Evolutionary conservation across 2,797 vertebrate species (phyloP).

Genomic region (Schizothorax lantsangensis): DNA sequence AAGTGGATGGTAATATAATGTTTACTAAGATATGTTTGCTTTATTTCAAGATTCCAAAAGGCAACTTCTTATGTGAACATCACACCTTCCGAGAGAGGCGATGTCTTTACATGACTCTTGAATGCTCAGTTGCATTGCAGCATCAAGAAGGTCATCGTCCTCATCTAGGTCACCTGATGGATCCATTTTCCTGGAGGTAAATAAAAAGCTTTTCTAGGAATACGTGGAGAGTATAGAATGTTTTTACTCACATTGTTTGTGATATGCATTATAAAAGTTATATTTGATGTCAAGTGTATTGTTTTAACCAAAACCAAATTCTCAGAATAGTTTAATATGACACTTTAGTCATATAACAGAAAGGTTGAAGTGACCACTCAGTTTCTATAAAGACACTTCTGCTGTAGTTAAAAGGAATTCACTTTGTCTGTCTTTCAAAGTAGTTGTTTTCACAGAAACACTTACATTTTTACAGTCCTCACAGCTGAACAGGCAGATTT

Average conservation of each 20-base stretch:
- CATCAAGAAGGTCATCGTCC: constrained; percentile 77
- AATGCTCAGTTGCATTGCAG: constrained; percentile 80
- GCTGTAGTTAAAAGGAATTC: neutral
- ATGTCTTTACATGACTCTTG: constrained; percentile 78
- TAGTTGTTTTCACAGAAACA: constrained; percentile 21
- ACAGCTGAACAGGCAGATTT: neutral
- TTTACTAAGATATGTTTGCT: neutral
- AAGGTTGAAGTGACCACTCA: neutral
- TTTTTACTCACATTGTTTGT: neutral
- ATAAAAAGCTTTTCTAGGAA: neutral
- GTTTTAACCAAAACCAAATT: neutral
- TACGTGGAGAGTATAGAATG: neutral
- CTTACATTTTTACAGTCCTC: constrained; percentile 6
- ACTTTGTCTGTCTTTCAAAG: neutral
- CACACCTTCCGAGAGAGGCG: constrained; percentile 74
- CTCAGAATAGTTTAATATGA: constrained; percentile 10
- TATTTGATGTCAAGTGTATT: neutral
- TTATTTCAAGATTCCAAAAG: constrained; percentile 26
- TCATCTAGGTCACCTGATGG: constrained; percentile 74
- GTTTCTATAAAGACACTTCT: constrained; percentile 1
- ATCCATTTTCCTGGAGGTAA: constrained; percentile 72
- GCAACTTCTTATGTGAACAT: neutral
- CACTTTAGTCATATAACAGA: neutral
- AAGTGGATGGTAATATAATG: neutral
- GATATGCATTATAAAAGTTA: neutral